A percentile compares a stretch with the other conserved stretches of the same genome.
These are phyloP conservation scores for Temnothorax rugatulus DNA, from an alignment of 2,888 invertebrate species.

Conservation along the genomic window DNA sequence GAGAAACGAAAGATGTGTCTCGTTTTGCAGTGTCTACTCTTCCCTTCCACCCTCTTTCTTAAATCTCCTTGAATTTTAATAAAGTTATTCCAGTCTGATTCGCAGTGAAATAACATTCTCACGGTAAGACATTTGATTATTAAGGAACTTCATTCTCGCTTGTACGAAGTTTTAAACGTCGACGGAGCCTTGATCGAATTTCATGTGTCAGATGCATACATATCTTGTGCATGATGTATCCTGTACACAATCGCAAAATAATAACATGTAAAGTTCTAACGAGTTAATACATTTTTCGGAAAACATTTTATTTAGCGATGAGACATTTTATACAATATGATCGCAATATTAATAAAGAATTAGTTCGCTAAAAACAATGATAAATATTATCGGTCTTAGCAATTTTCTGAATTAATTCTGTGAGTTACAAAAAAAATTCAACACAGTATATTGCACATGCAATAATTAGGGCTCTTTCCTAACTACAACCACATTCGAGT, in stretches of 20 bases:
- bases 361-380: neutral
- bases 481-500: neutral
- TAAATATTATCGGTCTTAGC: neutral
- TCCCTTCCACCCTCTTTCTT: neutral
- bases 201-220: neutral
- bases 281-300: slow-evolving; percentile 4
- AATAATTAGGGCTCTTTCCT: neutral
- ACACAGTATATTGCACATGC: neutral
- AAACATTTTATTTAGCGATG: slow-evolving; percentile 43
- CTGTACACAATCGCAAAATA: neutral
- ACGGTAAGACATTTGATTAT: neutral
- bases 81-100: neutral
- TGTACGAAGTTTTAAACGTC: too few relatives aligned
- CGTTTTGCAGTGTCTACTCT: slow-evolving; percentile 15
- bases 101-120: neutral
- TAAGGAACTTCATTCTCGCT: neutral
- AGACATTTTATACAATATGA: slow-evolving; percentile 3
- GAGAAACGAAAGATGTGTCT: slow-evolving; percentile 78
- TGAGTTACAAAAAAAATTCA: neutral
- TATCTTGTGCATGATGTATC: neutral
- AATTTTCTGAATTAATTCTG: neutral
- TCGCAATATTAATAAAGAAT: slow-evolving; percentile 9
- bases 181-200: neutral
- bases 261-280: neutral
- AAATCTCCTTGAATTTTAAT: neutral